phyloP scores from a whole-genome alignment of 2,888 invertebrate species.

The Lochmaea capreae region DNA sequence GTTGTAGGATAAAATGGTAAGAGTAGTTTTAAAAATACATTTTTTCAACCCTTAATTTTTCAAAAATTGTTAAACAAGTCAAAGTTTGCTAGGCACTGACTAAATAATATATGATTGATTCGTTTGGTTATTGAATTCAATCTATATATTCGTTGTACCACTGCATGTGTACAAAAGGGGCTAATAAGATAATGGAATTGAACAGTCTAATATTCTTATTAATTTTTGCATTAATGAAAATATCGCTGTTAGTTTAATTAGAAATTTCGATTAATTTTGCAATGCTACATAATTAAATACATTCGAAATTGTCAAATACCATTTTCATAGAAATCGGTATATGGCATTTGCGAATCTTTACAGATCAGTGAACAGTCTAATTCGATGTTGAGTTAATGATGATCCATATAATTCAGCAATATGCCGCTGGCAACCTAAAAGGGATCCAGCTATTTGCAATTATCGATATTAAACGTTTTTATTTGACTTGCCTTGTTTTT shows the following conservation, averaged over 20 bases:
- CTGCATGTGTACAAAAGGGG: no score
- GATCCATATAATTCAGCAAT: conserved; percentile 8
- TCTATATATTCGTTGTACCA: no score
- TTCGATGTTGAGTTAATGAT: conserved; percentile 9
- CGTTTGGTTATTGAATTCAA: no score
- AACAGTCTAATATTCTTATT: neutral
- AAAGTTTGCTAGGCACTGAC: no score
- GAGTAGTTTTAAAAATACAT: no score
- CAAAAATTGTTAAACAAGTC: no score
- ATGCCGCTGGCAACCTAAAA: conserved; percentile 5
- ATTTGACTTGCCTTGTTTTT: no score
- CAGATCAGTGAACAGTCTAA: conserved; percentile 9
- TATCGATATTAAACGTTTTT: neutral
- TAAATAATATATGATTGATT: no score
- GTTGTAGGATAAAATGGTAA: no score
- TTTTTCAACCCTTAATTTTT: no score
- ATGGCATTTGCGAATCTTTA: neutral
- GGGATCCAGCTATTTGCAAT: neutral
- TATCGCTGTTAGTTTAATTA: neutral
- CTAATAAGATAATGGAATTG: conserved; percentile 2
- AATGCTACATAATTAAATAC: neutral
- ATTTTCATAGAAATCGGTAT: neutral
- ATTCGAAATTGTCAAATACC: neutral
- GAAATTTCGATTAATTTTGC: neutral
- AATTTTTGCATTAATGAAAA: neutral